Percentiles rank a stretch among this genome's conserved stretches.
phyloP scores from a whole-genome alignment of 2,888 invertebrate species.

The Metellina segmentata region DNA sequence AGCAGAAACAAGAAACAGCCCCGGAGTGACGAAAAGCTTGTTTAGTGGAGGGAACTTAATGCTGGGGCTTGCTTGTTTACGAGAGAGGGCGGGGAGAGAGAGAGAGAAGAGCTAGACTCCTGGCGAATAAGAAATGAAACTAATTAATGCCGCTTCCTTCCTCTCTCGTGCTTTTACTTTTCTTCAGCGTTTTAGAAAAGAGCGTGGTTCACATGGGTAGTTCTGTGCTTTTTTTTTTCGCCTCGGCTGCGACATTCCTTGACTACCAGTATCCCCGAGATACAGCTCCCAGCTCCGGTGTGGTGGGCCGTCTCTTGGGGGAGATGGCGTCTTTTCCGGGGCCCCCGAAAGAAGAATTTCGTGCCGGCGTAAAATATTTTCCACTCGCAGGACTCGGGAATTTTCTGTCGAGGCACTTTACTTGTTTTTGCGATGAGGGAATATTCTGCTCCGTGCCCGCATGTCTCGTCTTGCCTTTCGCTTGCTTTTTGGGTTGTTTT shows the following conservation, averaged over 20 bases:
- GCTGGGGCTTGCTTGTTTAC: slow-evolving; percentile 64
- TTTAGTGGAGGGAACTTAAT: slow-evolving; percentile 55
- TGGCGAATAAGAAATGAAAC: slow-evolving; percentile 70
- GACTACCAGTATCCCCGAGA: slow-evolving; percentile 39
- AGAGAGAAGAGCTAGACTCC: slow-evolving; percentile 12
- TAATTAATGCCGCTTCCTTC: slow-evolving; percentile 67
- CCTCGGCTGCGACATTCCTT: slow-evolving; percentile 25
- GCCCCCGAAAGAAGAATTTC: slow-evolving; percentile 12
- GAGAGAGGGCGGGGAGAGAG: background rate
- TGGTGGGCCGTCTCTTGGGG: slow-evolving; percentile 19
- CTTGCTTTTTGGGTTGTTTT: background rate
- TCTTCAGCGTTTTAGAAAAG: slow-evolving; percentile 11
- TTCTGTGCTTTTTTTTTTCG: slow-evolving; percentile 17
- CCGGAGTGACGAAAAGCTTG: slow-evolving; percentile 32
- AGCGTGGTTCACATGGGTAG: background rate
- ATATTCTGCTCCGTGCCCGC: background rate
- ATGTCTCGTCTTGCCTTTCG: background rate
- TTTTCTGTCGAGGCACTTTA: slow-evolving; percentile 17
- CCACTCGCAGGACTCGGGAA: slow-evolving; percentile 18
- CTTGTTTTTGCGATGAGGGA: slow-evolving; percentile 10
- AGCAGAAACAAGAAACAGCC: slow-evolving; percentile 25
- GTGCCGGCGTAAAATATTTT: slow-evolving; percentile 47
- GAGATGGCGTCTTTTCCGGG: background rate
- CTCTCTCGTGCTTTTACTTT: slow-evolving; percentile 23
- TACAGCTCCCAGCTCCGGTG: slow-evolving; percentile 17